Base-by-base conservation (phyloP, 2,888 invertebrate species). In the Nesidiocoris tenuis region DNA sequence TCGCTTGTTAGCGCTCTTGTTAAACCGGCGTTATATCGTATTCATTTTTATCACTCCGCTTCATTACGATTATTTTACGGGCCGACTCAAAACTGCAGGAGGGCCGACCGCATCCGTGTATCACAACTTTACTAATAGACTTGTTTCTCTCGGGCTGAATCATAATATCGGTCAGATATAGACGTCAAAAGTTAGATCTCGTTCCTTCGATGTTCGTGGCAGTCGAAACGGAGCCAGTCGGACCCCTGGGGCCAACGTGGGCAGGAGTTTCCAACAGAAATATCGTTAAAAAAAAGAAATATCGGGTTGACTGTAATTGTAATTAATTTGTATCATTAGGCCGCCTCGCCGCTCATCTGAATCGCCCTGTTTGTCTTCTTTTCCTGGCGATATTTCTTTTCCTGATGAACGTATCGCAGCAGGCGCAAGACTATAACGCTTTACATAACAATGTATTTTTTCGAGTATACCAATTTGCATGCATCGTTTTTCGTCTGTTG, bases 271-370 rank as follows among this genome's bases (percentile, higher is more conserved):
- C 39, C 39, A 12, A 39, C 39, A 39, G 39, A 39, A 12, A 39
- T 12, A 39, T 39, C 39, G 3, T 39, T 12, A 39, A 12, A 39
- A 39, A 3, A 39, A n/a, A n/a, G 56, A 59, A 70, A 70, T 70
- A 70, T 59, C 19, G 18, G 56, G 70, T 70, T 70, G 70, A 59
- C 17, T 22, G 70, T 70, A 70, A 70, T 70, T 70, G 59, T 70
- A 59, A 70, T 70, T 70, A 70, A 70, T 70, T 70, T 70, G 59
- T 59, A 59, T 59, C 70, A 70, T 70, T 70, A 70, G 24, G 23
- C 59, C 25, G 56, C 59, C 70, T 59, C 23, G n/a, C 57, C 23
- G 39, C 39, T 39, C 39, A 39, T 39, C 39, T 39, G 39, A 39
- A 39, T 39, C 39, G 39, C 39, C 12, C 39, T 39, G 39, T 39